Percentiles rank a stretch among this genome's conserved stretches.
Evolutionary conservation across 1,140 invertebrate species (phyloP).

Genomic region (Stratiolaelaps scimitus): DNA sequence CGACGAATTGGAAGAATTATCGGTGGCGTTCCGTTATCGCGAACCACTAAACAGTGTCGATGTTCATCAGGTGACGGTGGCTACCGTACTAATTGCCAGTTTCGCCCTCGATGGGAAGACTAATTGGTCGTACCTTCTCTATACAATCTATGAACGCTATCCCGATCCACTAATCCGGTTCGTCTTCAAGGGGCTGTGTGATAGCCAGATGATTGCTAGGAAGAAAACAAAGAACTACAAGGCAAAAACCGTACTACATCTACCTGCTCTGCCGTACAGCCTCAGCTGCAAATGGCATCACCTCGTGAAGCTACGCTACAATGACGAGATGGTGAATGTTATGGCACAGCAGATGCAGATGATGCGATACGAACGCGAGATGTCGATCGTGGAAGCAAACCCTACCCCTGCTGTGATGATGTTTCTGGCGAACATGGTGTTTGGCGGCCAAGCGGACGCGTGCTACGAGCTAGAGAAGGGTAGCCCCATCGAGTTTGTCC

Average conservation of each 20-base stretch:
- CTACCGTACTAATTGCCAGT: conserved; percentile 37
- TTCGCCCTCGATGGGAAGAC: conserved; percentile 50
- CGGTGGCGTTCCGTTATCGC: conserved; percentile 4
- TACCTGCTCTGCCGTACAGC: conserved; percentile 36
- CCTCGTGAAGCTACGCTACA: conserved; percentile 31
- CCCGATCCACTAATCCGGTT: conserved; percentile 49
- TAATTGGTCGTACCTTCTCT: conserved; percentile 53
- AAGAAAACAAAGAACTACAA: conserved; percentile 28
- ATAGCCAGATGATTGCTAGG: conserved; percentile 47
- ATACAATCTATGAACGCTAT: conserved; percentile 57
- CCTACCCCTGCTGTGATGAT: conserved; percentile 16
- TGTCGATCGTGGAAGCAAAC: background rate
- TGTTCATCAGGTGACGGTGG: conserved; percentile 39
- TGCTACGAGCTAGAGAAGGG: background rate
- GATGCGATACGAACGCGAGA: background rate
- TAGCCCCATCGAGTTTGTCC: conserved; percentile 11
- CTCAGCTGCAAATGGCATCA: conserved; percentile 33
- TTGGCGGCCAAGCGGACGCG: background rate
- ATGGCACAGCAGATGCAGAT: conserved; percentile 36
- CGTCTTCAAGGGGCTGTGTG: conserved; percentile 48
- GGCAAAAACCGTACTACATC: background rate
- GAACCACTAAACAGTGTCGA: conserved; percentile 38
- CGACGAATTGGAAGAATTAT: conserved; percentile 28
- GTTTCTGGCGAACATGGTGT: background rate
- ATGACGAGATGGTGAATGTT: conserved; percentile 17